Evolutionary conservation across 2,797 vertebrate species (phyloP).

Genomic region (Eurystomus glaucurus): DNA sequence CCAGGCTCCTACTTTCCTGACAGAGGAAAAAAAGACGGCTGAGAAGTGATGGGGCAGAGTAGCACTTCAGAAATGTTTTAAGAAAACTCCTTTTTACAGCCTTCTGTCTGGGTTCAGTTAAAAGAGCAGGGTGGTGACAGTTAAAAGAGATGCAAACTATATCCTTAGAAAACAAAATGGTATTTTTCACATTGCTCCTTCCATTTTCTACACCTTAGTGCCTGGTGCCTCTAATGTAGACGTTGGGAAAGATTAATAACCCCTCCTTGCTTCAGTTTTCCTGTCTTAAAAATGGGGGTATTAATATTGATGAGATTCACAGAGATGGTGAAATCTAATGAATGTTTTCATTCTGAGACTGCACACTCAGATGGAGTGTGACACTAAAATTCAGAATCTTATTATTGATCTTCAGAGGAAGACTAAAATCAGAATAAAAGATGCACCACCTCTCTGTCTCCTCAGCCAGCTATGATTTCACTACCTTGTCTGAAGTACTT

Average conservation of each 20-base stretch:
- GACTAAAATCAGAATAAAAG: conserved; percentile 52
- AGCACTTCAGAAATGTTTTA: background rate
- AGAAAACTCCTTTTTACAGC: background rate
- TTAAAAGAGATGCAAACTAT: conserved; percentile 20
- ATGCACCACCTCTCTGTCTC: conserved; percentile 10
- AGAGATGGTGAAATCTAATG: conserved; percentile 57
- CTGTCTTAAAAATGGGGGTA: conserved; percentile 10
- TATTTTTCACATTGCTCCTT: conserved; percentile 20
- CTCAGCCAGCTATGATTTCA: conserved; percentile 4
- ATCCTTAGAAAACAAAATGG: conserved; percentile 27
- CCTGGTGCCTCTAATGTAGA: conserved; percentile 1
- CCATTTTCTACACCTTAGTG: background rate
- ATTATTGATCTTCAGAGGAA: conserved; percentile 25
- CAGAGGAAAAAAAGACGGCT: background rate
- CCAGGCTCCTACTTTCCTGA: background rate
- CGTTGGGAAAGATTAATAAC: conserved; percentile 12
- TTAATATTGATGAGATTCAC: conserved; percentile 67
- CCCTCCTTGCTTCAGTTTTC: conserved; percentile 20
- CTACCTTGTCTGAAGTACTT: background rate
- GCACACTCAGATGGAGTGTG: conserved; percentile 5
- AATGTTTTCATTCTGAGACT: background rate
- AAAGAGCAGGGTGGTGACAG: background rate
- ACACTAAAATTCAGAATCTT: conserved; percentile 57
- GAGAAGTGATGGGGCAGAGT: background rate
- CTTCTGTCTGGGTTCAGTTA: background rate